Evolutionary conservation across 92 coral and sea anemone genomes (phyloP).

Genomic region (Micromussa lordhowensis): DNA sequence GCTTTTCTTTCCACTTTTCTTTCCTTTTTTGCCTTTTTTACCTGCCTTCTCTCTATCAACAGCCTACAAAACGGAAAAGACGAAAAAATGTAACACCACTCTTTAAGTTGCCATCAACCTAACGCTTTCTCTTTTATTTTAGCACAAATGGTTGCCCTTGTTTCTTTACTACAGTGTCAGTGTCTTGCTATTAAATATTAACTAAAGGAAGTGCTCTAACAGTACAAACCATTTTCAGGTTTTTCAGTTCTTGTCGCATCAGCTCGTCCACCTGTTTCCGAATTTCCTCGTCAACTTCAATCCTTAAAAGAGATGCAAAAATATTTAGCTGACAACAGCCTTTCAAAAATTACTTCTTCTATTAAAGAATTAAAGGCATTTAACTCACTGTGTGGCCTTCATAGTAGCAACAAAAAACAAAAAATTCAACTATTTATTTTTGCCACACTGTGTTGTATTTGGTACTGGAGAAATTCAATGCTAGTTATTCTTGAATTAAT

Average conservation of each 20-base stretch:
- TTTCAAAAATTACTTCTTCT: not conserved
- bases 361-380: too few species aligned
- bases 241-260: constrained; percentile 96
- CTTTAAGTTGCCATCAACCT: not conserved
- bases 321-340: not conserved
- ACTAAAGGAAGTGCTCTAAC: not conserved
- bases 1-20: constrained; percentile 97
- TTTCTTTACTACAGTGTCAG: not conserved
- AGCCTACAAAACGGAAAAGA: constrained; percentile 60
- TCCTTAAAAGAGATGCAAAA: constrained; percentile 29
- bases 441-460: too few species aligned
- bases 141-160: not conserved
- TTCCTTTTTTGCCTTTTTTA: constrained; percentile 97
- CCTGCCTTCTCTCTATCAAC: constrained; percentile 99
- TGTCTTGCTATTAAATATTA: not conserved
- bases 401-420: too few species aligned
- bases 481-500: too few species aligned
- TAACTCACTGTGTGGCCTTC: too few species aligned
- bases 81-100: not conserved
- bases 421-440: too few species aligned
- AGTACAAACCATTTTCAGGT: constrained; percentile 84
- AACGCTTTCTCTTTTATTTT: not conserved
- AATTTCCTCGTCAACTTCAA: constrained; percentile 96
- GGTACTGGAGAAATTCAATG: not conserved
- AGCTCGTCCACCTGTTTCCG: constrained; percentile 95